phyloP scores from a whole-genome alignment of 2,113 vertebrate genomes.

The Solea solea region DNA sequence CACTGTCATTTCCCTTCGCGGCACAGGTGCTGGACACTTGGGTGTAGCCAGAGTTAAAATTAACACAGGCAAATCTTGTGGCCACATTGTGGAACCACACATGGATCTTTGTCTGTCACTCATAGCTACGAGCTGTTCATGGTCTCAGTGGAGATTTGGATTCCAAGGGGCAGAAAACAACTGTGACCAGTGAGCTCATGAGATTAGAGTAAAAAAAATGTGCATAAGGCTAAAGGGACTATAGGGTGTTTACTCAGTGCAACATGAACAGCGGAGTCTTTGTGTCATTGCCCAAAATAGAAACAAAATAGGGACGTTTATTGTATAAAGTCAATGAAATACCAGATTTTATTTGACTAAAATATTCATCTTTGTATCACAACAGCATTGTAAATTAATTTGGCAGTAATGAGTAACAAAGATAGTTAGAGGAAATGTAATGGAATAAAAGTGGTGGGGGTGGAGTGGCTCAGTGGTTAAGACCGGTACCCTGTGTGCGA shows the following conservation, averaged over 20 bases:
- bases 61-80: conserved; percentile 48
- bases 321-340: not conserved
- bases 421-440: too few species aligned
- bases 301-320: not conserved
- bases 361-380: not conserved
- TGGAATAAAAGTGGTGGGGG: too few species aligned
- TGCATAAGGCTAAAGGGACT: conserved; percentile 17
- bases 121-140: conserved; percentile 44
- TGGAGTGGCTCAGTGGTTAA: too few species aligned
- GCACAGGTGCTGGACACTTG: conserved; percentile 42
- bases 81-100: conserved; percentile 31
- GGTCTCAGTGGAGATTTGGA: conserved; percentile 8
- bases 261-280: conserved; percentile 19
- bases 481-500: too few species aligned
- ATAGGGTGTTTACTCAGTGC: not conserved
- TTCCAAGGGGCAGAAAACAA: conserved; percentile 31
- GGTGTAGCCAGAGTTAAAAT: conserved; percentile 52
- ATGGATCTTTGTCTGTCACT: conserved; percentile 34
- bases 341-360: too few species aligned
- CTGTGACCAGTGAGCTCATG: conserved; percentile 20
- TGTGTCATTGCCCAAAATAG: conserved; percentile 35
- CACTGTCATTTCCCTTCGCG: conserved; percentile 35
- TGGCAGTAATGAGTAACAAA: too few species aligned
- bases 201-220: conserved; percentile 24
- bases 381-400: too few species aligned